These are phyloP conservation scores for Austrolebias charrua DNA, from an alignment of 2,797 vertebrate genomes.

Conservation along the genomic window DNA sequence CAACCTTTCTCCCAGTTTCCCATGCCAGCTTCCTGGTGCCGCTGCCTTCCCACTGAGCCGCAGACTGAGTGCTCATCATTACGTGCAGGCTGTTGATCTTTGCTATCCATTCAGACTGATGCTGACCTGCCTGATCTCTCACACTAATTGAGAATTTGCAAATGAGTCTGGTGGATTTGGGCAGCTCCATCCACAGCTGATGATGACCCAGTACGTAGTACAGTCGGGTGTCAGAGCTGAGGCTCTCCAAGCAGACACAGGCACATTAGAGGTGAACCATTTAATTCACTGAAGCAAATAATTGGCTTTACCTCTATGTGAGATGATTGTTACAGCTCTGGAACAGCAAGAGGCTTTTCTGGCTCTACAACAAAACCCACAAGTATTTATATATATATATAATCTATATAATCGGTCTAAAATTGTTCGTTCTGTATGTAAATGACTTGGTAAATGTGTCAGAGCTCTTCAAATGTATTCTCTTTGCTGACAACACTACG, in stretches of 20 bases:
- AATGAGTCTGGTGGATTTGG: conserved; percentile 58
- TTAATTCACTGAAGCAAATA: conserved; percentile 47
- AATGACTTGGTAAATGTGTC: too few species aligned
- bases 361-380: background rate
- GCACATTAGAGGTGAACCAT: conserved; percentile 31
- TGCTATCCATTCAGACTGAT: conserved; percentile 61
- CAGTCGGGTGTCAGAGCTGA: conserved; percentile 32
- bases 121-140: conserved; percentile 51
- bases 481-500: too few species aligned
- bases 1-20: conserved; percentile 56
- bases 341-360: conserved; percentile 15
- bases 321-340: conserved; percentile 15
- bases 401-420: too few species aligned
- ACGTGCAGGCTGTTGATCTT: conserved; percentile 68
- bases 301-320: conserved; percentile 16
- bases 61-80: conserved; percentile 59
- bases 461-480: too few species aligned
- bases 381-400: conserved; percentile 10
- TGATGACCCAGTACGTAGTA: conserved; percentile 47
- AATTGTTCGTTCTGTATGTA: too few species aligned
- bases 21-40: conserved; percentile 36
- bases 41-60: conserved; percentile 43
- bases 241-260: conserved; percentile 26
- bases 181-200: conserved; percentile 29
- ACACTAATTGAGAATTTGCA: conserved; percentile 74